Base-by-base conservation (phyloP, 2,113 vertebrate species). In the Rhabdornis inornatus region DNA sequence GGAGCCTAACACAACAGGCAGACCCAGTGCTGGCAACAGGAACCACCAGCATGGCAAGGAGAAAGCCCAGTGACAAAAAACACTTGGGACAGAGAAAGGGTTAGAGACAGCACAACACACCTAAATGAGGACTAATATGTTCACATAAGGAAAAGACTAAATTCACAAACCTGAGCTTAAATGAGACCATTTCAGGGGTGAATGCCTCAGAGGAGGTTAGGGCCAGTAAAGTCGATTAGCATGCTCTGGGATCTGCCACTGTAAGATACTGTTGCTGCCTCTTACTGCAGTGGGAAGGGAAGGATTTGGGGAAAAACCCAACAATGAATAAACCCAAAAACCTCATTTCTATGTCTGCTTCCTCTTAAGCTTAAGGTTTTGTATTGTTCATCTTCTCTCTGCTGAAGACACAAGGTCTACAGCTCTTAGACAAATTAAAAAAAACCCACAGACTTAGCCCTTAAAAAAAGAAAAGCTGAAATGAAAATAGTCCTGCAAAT, bases 391-490 rank as follows among this genome's bases (percentile, higher is more conserved):
- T 65, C 53, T 90, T 85, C 28, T 25, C 10, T 92, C 52, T 95
- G 37, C 16, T 80, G 23, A 65, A 37, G 18, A 94, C 75, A 84
- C 17, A 66, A 57, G 49, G 37, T 57, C 39, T 30, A 42, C 7
- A 92, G 22, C n/a, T 52, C 33, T 75, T 52, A 80, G 20, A 61
- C 68, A 83, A 96, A 90, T 91, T 69, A 68, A 93, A 97, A 96
- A 50, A 42, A 87, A 95, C 97, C 93, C 52, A 91, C 40, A 64
- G 61, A 56, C 50, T 89, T 94, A 79, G 64, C 22, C n/a, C 83
- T 92, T 72, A 56, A 85, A 96, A 92, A 95, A 96, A 93, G 22
- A 91, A 84, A 95, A 96, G 60, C 33, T 56, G 17, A 92, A 92
- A 45, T 92, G 42, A 68, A 97, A 97, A 75, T 83, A 69, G 49